These are phyloP conservation scores for Linurgus olivaceus DNA, from an alignment of 2,797 vertebrate species.

Conservation along the genomic window DNA sequence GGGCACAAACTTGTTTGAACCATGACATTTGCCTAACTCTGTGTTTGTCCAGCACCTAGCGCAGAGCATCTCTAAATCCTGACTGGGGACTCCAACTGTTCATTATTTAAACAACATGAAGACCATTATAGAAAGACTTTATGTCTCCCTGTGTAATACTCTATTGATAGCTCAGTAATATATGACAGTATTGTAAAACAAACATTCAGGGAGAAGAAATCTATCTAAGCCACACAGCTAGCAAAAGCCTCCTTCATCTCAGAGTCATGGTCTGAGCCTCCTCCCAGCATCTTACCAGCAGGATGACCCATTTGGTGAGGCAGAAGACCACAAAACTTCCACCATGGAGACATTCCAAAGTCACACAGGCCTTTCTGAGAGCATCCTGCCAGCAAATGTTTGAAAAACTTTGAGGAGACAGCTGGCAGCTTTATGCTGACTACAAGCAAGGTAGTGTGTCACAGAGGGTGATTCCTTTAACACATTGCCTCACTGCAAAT, in stretches of 20 bases:
- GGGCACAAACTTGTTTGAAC: neutral
- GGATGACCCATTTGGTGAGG: neutral
- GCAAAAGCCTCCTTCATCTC: neutral
- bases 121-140: neutral
- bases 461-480: neutral
- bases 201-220: neutral
- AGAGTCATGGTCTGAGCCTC: neutral
- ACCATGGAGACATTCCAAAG: neutral
- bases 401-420: neutral
- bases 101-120: neutral
- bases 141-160: neutral
- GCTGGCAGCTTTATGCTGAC: neutral
- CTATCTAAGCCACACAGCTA: neutral
- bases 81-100: neutral
- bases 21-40: neutral
- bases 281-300: neutral
- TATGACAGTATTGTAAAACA: neutral
- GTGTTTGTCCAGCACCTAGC: neutral
- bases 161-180: neutral
- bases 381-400: neutral
- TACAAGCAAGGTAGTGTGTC: neutral
- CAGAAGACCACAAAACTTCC: neutral
- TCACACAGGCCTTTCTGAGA: neutral
- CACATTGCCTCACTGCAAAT: neutral
- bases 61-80: neutral